Evolutionary conservation across 2,888 invertebrate species (phyloP), one percentile per base, ranked within the genome.

Genomic region (Andrena minutula): DNA sequence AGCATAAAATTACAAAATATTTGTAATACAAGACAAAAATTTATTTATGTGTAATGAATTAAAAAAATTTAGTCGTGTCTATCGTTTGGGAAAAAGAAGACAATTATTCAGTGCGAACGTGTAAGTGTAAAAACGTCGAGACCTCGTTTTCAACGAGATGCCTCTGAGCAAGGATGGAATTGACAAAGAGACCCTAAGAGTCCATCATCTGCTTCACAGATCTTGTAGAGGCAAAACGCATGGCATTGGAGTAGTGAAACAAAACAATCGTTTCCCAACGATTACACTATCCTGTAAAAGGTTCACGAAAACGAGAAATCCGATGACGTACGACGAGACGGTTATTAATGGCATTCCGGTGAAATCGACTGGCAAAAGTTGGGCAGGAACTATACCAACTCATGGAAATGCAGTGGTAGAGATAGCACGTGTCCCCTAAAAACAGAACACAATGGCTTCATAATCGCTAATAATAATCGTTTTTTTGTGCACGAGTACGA

Each of bases 181-280:
- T 73, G 86, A 79, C 80, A 81, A 83, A 32, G 85, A 79, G 73
- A 66, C 79, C 20, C 75, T 82, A 79, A 95, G 95, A 76, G 95
- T 95, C 69, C 93, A 95, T 82, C 95, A 95, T 87, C 95, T 95
- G 90, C 95, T 95, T 79, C 97, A 97, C 92, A 96, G 96, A 89
- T 96, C 96, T 72, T 97, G 97, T 92, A 96, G 96, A 47, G 97
- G 97, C 41, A 96, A 96, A 90, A 96, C 96, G 0, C 97, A 97
- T 92, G 97, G 97, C 12, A 96, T 96, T 87, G 97, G 97, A 66
- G 96, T 96, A 89, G 94, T 94, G 3, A 96, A 96, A 87, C 94
- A 95, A 69, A 92, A 92, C 58, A 86, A 86, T 94, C 94, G 75
- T 94, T 83, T 75, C 5, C 16, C 95, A 94, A 91, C 94, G 94